Percentiles rank a stretch among this genome's conserved stretches.
Conservation (phyloP, 1,140 invertebrate species). For the Drosophila ambigua region DNA sequence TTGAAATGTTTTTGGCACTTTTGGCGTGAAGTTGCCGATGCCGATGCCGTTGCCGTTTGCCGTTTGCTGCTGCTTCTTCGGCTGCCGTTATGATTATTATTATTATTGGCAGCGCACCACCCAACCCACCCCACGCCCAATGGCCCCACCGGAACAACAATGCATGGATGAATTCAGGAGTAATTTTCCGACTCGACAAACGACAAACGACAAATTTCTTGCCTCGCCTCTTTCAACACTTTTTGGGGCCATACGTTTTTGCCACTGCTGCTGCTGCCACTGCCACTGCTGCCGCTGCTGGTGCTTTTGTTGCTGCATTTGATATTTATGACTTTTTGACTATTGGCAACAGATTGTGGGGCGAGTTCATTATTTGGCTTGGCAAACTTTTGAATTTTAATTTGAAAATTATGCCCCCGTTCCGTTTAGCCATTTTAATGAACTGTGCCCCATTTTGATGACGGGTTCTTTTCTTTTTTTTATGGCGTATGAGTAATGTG, state of each 20-base stretch:
- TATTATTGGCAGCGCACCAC: slow-evolving; percentile 63
- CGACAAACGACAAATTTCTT: slow-evolving; percentile 57
- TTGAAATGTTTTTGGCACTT: slow-evolving; percentile 80
- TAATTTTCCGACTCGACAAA: slow-evolving; percentile 59
- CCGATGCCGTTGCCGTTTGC: slow-evolving; percentile 18
- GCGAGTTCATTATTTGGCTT: slow-evolving; percentile 75
- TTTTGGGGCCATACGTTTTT: slow-evolving; percentile 58
- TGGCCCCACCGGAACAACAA: slow-evolving; percentile 48
- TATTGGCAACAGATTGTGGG: slow-evolving; percentile 79
- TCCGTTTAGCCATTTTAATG: slow-evolving; percentile 52
- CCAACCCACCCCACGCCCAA: background rate
- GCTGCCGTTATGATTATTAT: slow-evolving; percentile 76
- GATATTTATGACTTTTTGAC: slow-evolving; percentile 81
- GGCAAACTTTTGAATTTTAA: slow-evolving; percentile 81
- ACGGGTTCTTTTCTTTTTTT: slow-evolving; percentile 57
- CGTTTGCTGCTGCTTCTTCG: slow-evolving; percentile 15
- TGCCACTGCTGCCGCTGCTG: slow-evolving; percentile 6
- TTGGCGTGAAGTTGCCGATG: slow-evolving; percentile 68
- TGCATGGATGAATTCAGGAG: slow-evolving; percentile 66
- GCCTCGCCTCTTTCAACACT: slow-evolving; percentile 61
- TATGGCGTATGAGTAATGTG: slow-evolving; percentile 56
- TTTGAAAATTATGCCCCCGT: slow-evolving; percentile 72
- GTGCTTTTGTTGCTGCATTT: slow-evolving; percentile 66
- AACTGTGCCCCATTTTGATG: slow-evolving; percentile 60
- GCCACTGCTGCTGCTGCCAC: background rate